Conservation (phyloP, 2,888 invertebrate species). For the Callosobruchus maculatus region DNA sequence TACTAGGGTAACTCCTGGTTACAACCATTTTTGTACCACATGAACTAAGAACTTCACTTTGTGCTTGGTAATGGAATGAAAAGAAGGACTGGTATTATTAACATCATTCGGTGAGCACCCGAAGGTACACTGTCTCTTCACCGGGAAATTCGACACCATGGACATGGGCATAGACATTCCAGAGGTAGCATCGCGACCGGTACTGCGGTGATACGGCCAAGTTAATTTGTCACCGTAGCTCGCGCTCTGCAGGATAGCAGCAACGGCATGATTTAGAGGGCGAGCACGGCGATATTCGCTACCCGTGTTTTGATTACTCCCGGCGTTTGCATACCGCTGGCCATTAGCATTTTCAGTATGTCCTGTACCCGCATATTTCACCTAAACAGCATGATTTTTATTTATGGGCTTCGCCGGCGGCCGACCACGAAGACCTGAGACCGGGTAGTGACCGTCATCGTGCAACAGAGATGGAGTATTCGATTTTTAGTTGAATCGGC, state of each 20-base stretch:
- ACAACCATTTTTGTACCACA: no score
- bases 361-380: conserved; percentile 1
- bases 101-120: background rate
- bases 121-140: background rate
- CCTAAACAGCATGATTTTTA: background rate
- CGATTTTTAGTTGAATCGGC: background rate
- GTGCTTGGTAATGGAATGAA: no score
- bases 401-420: background rate
- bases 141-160: background rate
- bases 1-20: no score
- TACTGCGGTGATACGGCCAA: no score
- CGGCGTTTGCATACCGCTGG: conserved; percentile 12
- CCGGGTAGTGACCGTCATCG: background rate
- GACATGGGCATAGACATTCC: background rate
- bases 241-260: background rate
- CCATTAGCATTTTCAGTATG: conserved; percentile 16
- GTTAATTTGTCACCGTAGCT: background rate
- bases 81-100: no score
- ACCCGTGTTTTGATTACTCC: conserved; percentile 17
- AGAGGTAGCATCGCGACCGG: background rate
- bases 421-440: background rate
- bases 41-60: no score
- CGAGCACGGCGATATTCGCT: conserved; percentile 7
- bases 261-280: background rate
- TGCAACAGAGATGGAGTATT: background rate